Conservation (phyloP, 2,113 vertebrate genomes). For the Cichladusa arquata region DNA sequence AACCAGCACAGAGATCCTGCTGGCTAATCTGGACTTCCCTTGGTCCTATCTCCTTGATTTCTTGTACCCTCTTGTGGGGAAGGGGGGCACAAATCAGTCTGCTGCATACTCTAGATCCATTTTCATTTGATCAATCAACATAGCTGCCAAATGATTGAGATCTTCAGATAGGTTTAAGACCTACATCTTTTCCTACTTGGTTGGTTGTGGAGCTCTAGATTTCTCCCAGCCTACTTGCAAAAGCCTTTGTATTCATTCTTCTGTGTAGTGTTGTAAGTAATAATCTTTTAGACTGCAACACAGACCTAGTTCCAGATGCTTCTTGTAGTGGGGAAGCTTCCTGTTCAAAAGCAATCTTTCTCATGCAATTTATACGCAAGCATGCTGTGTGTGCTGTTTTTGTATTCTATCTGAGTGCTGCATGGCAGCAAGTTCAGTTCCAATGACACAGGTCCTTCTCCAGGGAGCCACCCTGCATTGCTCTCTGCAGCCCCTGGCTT, state of each 20-base stretch:
- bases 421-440: neutral
- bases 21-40: neutral
- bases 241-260: neutral
- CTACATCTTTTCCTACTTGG: neutral
- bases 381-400: neutral
- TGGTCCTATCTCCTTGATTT: neutral
- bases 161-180: neutral
- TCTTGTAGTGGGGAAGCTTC: neutral
- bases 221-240: neutral
- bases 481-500: neutral
- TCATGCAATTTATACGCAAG: neutral
- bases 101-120: neutral
- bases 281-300: neutral
- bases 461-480: neutral
- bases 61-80: accelerated
- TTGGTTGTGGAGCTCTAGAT: neutral
- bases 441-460: neutral
- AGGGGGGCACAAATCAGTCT: neutral
- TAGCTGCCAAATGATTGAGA: neutral
- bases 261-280: neutral
- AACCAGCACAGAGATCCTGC: neutral
- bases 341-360: neutral
- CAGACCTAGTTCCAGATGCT: neutral
- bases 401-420: accelerated
- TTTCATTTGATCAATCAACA: neutral